Base-by-base conservation (phyloP, 2,113 vertebrate species). In the Psephotus haematonotus region DNA sequence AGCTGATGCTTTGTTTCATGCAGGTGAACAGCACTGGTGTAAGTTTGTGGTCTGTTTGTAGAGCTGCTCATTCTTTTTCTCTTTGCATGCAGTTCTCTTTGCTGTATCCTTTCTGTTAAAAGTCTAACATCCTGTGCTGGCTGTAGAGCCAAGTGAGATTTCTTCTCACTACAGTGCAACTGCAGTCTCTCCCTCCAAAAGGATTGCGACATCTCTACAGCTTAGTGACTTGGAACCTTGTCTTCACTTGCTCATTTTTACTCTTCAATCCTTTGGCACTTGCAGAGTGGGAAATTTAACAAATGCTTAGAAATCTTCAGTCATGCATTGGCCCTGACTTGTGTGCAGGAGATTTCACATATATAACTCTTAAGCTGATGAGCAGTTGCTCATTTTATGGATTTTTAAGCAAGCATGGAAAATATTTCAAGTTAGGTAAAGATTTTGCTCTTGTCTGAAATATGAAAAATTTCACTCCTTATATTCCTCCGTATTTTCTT, bases 391-490 rank as follows among this genome's bases (percentile, higher is more conserved):
- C 85, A 41, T 84, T 88, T 84, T 87, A 78, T 59, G 77, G 87
- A 47, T 93, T 91, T 95, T 94, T 82, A 95, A 91, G 88, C 74
- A 91, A 91, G 74, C 90, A 76, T 76, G 82, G 65, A 91, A 95
- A 93, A 92, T 92, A 72, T 87, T 97, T 97, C 89, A 94, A 68
- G 80, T 71, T 81, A 57, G 47, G 10, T 76, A 83, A 86, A 78
- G 79, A 90, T 86, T 96, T 93, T 91, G 18, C 68, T 88, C 59
- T 50, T n/a, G 22, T 44, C 59, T 84, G 43, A 92, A 85, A 86
- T 71, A 55, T 7, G 49, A 94, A 89, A 89, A 71, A 86, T 10
- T 78, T 86, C 29, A 28, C 37, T 88, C 1, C 52, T 81, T 86
- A 46, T 10, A 2, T 82, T 46, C 41, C 55, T 68, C 64, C 82